These are phyloP conservation scores for Orbicella faveolata DNA, from an alignment of 64 coral and sea anemone species.

Conservation along the genomic window DNA sequence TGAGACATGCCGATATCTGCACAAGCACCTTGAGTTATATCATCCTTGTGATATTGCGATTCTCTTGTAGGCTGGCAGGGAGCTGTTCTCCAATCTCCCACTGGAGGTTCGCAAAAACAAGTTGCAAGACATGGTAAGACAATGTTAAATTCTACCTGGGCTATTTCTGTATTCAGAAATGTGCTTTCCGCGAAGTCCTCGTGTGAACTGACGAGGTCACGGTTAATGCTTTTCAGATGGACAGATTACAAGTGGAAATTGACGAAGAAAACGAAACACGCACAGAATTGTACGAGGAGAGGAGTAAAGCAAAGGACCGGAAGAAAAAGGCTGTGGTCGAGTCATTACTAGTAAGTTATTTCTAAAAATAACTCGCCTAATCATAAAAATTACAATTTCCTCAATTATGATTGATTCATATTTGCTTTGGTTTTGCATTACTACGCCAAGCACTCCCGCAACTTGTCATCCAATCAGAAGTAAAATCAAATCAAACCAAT, in stretches of 20 bases:
- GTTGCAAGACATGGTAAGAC: constrained; percentile 78
- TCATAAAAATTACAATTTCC: no score
- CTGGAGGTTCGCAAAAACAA: constrained; percentile 76
- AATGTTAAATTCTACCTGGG: background rate
- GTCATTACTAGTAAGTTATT: constrained; percentile 65
- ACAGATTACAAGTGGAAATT: constrained; percentile 80
- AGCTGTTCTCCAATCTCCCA: constrained; percentile 75
- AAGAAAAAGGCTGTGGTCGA: constrained; percentile 51
- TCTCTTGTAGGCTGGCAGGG: constrained; percentile 63
- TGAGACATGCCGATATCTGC: background rate
- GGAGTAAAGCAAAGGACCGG: constrained; percentile 44
- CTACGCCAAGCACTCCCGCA: no score
- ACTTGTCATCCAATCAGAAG: no score
- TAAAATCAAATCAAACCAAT: no score
- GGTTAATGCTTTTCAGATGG: constrained; percentile 42
- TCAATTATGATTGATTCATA: no score
- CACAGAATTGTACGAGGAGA: constrained; percentile 47
- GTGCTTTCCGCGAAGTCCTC: background rate
- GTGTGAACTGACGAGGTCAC: background rate
- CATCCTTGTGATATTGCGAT: background rate
- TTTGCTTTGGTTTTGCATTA: no score
- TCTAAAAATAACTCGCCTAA: background rate
- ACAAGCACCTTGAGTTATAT: background rate
- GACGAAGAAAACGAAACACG: constrained; percentile 88
- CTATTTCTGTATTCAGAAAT: no score